Percentiles rank a stretch among this genome's conserved stretches.
Conservation (phyloP, 2,888 invertebrate genomes). For the Epirrita christyi region DNA sequence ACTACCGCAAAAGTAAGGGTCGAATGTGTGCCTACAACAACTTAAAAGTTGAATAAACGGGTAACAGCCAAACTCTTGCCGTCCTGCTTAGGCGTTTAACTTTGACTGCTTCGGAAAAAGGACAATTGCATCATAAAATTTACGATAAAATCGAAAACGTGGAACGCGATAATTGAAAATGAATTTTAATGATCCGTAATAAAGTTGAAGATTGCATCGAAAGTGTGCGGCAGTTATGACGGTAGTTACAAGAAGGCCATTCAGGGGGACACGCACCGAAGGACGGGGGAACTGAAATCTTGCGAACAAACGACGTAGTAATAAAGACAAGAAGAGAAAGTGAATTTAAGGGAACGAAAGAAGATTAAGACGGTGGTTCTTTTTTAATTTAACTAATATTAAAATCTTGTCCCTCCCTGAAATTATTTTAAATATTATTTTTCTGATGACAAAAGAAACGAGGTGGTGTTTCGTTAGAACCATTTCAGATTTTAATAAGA, state of each 20-base stretch:
- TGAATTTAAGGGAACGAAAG: conserved; percentile 86
- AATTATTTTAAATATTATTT: conserved; percentile 28
- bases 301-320: conserved; percentile 84
- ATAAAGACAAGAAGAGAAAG: conserved; percentile 86
- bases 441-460: conserved; percentile 22
- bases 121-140: conserved; percentile 73
- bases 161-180: conserved; percentile 60
- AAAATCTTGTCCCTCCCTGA: conserved; percentile 52
- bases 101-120: conserved; percentile 73
- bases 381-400: conserved; percentile 82
- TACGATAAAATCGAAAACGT: conserved; percentile 45
- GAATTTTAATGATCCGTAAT: conserved; percentile 64
- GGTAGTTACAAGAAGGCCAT: conserved; percentile 63
- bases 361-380: conserved; percentile 78
- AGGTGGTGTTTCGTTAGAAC: not conserved
- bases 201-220: conserved; percentile 64
- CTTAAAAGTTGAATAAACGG: conserved; percentile 70
- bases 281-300: conserved; percentile 83
- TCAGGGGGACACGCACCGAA: conserved; percentile 77
- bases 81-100: conserved; percentile 74
- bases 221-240: conserved; percentile 68
- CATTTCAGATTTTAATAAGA: not conserved
- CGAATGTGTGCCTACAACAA: conserved; percentile 60
- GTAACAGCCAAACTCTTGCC: conserved; percentile 70
- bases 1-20: conserved; percentile 60